Percentiles rank a stretch among this genome's conserved stretches.
Conservation (phyloP, 2,888 invertebrate genomes). For the Troilus luridus region DNA sequence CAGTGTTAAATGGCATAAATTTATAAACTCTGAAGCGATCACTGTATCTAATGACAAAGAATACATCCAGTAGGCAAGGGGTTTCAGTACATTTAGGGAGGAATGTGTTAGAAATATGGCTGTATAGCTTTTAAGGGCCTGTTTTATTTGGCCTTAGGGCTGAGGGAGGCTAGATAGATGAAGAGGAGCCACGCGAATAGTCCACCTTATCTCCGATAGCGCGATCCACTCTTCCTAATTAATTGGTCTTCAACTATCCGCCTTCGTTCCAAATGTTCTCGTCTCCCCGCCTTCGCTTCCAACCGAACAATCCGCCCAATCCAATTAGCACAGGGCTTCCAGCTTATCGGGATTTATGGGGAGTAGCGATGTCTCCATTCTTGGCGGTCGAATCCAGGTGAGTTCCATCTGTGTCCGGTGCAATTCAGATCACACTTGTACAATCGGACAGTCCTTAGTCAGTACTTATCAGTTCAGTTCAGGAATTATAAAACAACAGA, state of each 20-base stretch:
- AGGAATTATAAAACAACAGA: too few species aligned
- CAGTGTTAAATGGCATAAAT: background rate
- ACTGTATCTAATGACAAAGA: background rate
- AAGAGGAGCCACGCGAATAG: slow-evolving; percentile 13
- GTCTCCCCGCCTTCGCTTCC: background rate
- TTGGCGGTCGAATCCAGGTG: background rate
- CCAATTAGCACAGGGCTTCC: background rate
- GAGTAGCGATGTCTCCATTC: background rate
- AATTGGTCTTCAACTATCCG: slow-evolving; percentile 30
- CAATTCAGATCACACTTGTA: background rate
- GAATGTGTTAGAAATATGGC: slow-evolving; percentile 5
- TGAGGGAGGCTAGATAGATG: background rate
- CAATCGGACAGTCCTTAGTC: background rate
- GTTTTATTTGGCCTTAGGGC: background rate
- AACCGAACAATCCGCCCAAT: background rate
- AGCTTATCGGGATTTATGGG: slow-evolving; percentile 25
- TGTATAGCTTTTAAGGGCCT: background rate
- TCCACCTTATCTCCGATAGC: slow-evolving; percentile 15
- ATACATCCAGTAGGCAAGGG: background rate
- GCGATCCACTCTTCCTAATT: slow-evolving; percentile 4
- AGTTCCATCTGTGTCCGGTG: background rate
- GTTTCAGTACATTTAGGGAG: background rate
- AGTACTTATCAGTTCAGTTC: too few species aligned
- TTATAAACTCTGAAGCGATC: background rate
- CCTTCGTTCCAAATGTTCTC: background rate